phyloP scores from a whole-genome alignment of 1,140 invertebrate genomes.

The Phortica variegata region DNA sequence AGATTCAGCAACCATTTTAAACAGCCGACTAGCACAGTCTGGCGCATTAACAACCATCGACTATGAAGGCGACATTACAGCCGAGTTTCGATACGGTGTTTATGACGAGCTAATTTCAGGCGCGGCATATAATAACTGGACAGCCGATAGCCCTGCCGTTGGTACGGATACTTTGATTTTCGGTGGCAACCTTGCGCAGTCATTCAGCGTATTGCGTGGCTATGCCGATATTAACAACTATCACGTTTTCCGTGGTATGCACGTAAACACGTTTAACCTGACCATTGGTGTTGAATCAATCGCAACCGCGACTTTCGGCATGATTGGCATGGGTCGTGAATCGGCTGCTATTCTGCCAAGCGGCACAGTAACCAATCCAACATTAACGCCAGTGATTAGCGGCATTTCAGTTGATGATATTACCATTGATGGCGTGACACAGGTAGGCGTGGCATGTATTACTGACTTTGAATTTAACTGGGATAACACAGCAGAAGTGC shows the following conservation, averaged over 20 bases:
- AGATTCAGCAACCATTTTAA: too few species aligned
- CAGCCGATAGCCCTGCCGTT: too few species aligned
- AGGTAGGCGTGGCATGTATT: not conserved
- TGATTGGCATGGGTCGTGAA: not conserved
- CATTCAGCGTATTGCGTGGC: too few species aligned
- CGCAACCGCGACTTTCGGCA: not conserved
- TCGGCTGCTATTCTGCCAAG: not conserved
- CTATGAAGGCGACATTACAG: too few species aligned
- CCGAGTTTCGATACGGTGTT: too few species aligned
- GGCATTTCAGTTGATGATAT: not conserved
- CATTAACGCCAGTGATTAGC: not conserved
- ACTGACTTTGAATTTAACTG: not conserved
- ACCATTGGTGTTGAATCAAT: not conserved
- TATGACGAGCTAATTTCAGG: too few species aligned
- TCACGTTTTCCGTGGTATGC: not conserved
- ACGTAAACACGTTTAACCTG: not conserved
- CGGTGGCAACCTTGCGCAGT: too few species aligned
- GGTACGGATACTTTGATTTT: too few species aligned
- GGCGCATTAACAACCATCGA: too few species aligned
- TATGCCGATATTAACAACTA: not conserved
- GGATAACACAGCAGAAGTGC: too few species aligned
- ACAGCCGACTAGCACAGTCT: too few species aligned
- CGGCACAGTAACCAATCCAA: not conserved
- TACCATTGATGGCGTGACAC: not conserved
- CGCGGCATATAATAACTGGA: too few species aligned